Conservation (phyloP, 2,888 invertebrate species). For the Zonitis immaculata region DNA sequence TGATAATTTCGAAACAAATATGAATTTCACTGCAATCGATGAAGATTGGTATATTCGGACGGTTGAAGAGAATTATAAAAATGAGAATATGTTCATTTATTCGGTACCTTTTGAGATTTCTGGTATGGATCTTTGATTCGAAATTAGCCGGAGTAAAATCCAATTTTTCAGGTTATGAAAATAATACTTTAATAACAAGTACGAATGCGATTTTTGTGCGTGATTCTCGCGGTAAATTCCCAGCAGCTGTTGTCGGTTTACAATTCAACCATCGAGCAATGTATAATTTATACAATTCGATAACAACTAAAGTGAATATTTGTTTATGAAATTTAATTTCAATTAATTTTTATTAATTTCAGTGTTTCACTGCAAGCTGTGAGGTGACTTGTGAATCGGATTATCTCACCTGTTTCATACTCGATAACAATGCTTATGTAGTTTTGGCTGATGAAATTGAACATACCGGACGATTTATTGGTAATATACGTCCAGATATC, state of each 20-base stretch:
- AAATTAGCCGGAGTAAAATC: no score
- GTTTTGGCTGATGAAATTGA: slow-evolving; percentile 67
- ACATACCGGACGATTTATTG: slow-evolving; percentile 66
- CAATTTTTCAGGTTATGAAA: slow-evolving; percentile 38
- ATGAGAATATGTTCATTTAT: slow-evolving; percentile 76
- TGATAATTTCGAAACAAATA: slow-evolving; percentile 51
- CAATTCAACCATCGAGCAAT: slow-evolving; percentile 78
- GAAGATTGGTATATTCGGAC: slow-evolving; percentile 83
- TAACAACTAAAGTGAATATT: slow-evolving; percentile 66
- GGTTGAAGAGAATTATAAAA: slow-evolving; percentile 73
- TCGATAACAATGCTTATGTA: slow-evolving; percentile 88
- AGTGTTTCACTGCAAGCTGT: background rate
- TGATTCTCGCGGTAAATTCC: slow-evolving; percentile 53
- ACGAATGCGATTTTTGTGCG: slow-evolving; percentile 72
- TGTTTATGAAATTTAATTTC: background rate
- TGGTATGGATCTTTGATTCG: no score
- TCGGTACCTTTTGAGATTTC: slow-evolving; percentile 65
- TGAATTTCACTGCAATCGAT: slow-evolving; percentile 70
- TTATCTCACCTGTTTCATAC: slow-evolving; percentile 72
- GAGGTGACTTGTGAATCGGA: slow-evolving; percentile 53
- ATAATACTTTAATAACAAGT: slow-evolving; percentile 72
- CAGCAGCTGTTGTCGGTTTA: slow-evolving; percentile 68
- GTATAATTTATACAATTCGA: slow-evolving; percentile 71
- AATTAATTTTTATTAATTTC: background rate
- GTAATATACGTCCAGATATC: slow-evolving; percentile 64